Conservation (phyloP, 2,113 vertebrate genomes). For the Connochaetes taurinus region DNA sequence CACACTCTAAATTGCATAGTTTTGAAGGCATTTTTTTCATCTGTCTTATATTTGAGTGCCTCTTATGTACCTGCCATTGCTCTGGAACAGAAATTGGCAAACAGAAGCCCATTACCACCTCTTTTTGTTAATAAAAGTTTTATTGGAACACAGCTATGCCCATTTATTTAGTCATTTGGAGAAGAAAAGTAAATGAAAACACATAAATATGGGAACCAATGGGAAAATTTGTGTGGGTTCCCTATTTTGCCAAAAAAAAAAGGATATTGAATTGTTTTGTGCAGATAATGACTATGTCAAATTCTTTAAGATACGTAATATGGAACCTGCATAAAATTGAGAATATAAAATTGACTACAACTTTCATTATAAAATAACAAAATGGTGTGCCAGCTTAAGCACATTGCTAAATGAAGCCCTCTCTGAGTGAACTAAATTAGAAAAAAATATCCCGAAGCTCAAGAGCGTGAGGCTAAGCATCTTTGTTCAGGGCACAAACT, state of each 20-base stretch:
- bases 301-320: not conserved
- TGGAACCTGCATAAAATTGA: not conserved
- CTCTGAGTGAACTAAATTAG: not conserved
- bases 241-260: not conserved
- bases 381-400: not conserved
- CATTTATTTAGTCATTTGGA: not conserved
- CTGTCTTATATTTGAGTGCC: not conserved
- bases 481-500: not conserved
- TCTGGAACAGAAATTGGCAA: not conserved
- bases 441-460: not conserved
- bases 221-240: not conserved
- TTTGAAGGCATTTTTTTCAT: not conserved
- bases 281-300: not conserved
- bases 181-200: not conserved
- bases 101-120: not conserved
- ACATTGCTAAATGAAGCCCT: not conserved
- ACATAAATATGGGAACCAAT: not conserved
- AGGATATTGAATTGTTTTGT: not conserved
- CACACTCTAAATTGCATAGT: not conserved
- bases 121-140: not conserved
- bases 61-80: not conserved
- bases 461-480: not conserved
- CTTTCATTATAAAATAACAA: not conserved
- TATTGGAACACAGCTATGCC: not conserved
- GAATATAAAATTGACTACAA: not conserved